phyloP scores from a whole-genome alignment of 2,888 invertebrate species.

The Torymus texanus region DNA sequence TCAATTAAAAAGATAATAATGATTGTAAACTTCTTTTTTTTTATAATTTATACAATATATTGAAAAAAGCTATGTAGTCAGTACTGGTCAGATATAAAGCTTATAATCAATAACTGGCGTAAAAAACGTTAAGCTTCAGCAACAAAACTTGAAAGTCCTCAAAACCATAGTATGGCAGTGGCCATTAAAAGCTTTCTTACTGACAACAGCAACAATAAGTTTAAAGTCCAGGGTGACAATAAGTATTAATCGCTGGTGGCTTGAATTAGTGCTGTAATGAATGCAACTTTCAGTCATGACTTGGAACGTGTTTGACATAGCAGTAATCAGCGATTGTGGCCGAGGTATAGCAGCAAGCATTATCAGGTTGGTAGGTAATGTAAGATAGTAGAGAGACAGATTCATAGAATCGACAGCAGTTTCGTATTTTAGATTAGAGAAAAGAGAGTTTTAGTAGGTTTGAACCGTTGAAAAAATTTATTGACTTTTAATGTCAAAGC shows the following conservation, averaged over 20 bases:
- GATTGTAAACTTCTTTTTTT: neutral
- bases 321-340: constrained; percentile 72
- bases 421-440: constrained; percentile 35
- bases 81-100: constrained; percentile 12
- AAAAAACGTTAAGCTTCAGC: constrained; percentile 3
- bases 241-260: constrained; percentile 58
- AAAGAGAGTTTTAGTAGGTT: constrained; percentile 48
- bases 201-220: constrained; percentile 35
- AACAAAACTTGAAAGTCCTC: constrained; percentile 45
- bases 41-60: constrained; percentile 8
- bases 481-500: neutral
- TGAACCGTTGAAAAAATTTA: constrained; percentile 27
- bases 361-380: constrained; percentile 70
- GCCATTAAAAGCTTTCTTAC: constrained; percentile 48
- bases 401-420: constrained; percentile 44
- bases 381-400: constrained; percentile 68
- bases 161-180: constrained; percentile 53
- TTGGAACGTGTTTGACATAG: constrained; percentile 69
- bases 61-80: constrained; percentile 20
- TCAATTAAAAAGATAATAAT: neutral
- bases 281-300: constrained; percentile 69
- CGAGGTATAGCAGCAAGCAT: constrained; percentile 75
- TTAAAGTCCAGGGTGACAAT: constrained; percentile 32
- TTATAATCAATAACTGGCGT: constrained; percentile 4
- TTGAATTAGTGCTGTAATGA: constrained; percentile 66